phyloP scores from a whole-genome alignment of 2,797 vertebrate species.

The Lateolabrax maculatus region DNA sequence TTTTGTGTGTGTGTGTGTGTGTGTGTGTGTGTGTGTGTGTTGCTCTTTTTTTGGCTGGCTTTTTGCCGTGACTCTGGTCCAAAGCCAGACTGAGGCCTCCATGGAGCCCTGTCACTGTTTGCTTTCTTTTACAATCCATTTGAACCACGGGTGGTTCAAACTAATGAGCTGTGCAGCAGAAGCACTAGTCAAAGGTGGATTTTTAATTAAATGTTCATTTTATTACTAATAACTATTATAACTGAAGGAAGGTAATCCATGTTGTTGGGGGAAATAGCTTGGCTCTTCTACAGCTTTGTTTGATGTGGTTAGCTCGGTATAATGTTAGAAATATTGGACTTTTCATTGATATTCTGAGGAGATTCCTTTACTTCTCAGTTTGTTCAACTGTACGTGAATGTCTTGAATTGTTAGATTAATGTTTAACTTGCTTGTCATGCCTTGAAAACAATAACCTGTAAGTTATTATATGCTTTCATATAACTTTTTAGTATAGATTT shows the following conservation, averaged over 20 bases:
- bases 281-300: constrained; percentile 28
- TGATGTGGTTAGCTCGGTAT: constrained; percentile 26
- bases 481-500: not conserved
- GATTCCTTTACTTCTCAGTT: not conserved
- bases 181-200: constrained; percentile 53
- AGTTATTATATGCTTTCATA: not conserved
- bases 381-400: not conserved
- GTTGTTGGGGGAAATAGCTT: constrained; percentile 10
- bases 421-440: not conserved
- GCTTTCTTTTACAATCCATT: constrained; percentile 74
- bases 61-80: constrained; percentile 66
- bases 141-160: constrained; percentile 61
- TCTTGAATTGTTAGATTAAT: not conserved
- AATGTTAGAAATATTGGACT: constrained; percentile 28
- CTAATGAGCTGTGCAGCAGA: constrained; percentile 69
- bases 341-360: constrained; percentile 16
- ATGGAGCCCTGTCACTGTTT: constrained; percentile 68
- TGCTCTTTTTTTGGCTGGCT: constrained; percentile 35
- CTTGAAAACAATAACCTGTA: not conserved
- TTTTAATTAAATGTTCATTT: constrained; percentile 63
- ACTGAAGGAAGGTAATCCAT: constrained; percentile 53
- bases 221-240: constrained; percentile 42
- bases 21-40: constrained; percentile 18
- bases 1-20: constrained; percentile 10
- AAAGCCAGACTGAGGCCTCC: constrained; percentile 75